Evolutionary conservation across 2,888 invertebrate genomes (phyloP), one percentile per base, ranked within the genome.

Genomic region (Drosophila kanekoi): DNA sequence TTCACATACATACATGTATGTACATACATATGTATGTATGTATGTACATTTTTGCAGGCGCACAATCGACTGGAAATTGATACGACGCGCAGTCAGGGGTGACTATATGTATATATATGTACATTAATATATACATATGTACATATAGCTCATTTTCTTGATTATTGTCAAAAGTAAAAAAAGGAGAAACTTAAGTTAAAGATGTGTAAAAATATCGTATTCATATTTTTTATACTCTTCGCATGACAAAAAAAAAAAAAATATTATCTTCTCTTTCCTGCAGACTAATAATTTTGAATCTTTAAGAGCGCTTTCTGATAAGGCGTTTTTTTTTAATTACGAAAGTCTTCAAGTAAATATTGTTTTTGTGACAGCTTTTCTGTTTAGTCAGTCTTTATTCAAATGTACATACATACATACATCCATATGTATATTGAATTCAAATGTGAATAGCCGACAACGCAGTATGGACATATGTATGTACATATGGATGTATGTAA

Each of bases 11-110:
- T 35, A 32, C 33, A 45, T 28, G 45, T 16, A 47, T 23, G 20
- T 28, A 28, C 23, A 28, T 28, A 28, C 8, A 37, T n/a, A n/a
- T n/a, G 20, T 18, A 49, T 49, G 5, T n/a, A n/a, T n/a, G 20
- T 18, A 49, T 49, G 5, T 10, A 49, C 20, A 28, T 28, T 77
- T 71, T 60, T 60, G 60, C 68, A 49, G 54, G 68, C 44, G 52
- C 63, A 58, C 65, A 72, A 67, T 72, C 62, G 66, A 69, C 66
- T 77, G 72, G 60, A 72, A 78, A 51, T 58, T 66, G 65, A 80
- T 80, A 80, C 60, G 43, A 61, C 40, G 51, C 45, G 37, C 33
- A 57, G 49, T 52, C 49, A 67, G 66, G 43, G 51, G 58, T 70
- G 57, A 70, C 66, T 63, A 52, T 43, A 59, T 56, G 47, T 16